These are phyloP conservation scores for Nycticryphes semicollaris DNA, from an alignment of 2,113 vertebrate species.

Conservation along the genomic window DNA sequence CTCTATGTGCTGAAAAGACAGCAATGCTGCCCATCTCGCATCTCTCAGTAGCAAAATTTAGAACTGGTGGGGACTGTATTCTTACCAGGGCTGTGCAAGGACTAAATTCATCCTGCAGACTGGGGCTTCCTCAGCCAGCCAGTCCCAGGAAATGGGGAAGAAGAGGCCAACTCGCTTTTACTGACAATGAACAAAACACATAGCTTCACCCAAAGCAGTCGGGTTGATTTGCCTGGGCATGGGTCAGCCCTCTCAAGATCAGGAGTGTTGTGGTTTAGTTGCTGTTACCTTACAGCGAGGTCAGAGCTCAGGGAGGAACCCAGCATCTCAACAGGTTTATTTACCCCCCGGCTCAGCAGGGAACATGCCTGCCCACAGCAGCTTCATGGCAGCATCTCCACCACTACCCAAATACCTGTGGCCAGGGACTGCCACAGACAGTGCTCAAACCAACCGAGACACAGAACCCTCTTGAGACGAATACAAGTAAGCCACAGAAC, in stretches of 20 bases:
- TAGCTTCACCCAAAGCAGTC: background rate
- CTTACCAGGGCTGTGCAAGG: rapidly evolving
- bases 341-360: background rate
- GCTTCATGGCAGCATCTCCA: background rate
- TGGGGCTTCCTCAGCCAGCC: background rate
- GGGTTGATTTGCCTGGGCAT: rapidly evolving
- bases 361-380: rapidly evolving
- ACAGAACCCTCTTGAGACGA: background rate
- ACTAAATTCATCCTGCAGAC: background rate
- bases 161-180: background rate
- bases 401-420: background rate
- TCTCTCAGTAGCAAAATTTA: background rate
- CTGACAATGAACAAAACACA: rapidly evolving
- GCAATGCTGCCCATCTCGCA: background rate
- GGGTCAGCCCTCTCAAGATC: background rate
- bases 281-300: no score
- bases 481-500: background rate
- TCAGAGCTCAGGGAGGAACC: background rate
- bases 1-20: background rate
- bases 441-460: background rate
- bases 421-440: background rate
- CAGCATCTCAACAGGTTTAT: rapidly evolving
- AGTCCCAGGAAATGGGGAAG: background rate
- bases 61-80: rapidly evolving
- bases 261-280: rapidly evolving